Base-by-base conservation (phyloP, 2,888 invertebrate species). In the Xanthostigma xanthostigma region DNA sequence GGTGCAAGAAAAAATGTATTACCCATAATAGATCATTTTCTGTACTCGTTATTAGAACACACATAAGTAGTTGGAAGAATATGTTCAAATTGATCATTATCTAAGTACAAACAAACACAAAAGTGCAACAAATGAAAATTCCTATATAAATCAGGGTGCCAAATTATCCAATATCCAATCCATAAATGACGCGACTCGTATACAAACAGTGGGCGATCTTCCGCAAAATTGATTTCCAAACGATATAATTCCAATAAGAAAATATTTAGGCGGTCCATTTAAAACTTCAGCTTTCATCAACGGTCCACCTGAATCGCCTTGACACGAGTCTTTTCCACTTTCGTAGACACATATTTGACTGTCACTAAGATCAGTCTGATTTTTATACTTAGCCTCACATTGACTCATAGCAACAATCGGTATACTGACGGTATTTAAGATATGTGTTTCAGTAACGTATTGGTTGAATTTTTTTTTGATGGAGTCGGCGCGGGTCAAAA, bases 221-320 rank as follows among this genome's bases (percentile, higher is more conserved):
- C 74, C 76, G 54, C 78, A 78, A 2, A 66, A 59, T 51, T 67
- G 69, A 4, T 73, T 66, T 2, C 78, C 78, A 51, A 69, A 76
- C 1, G 74, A 75, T 0, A 81, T 81, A 1, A 81, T 62, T 6
- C 82, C 83, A 44, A 77, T 64, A 9, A 76, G 59, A 52, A 68
- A 72, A 54, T 67, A 72, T 53, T 72, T 71, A 0, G 76, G 76
- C 0, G 72, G 70, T 5, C 71, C 72, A 1, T 62, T 57, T 1
- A 66, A 64, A 40, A 69, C 67, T 50, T 65, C 72, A 3, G 71
- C 60, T 44, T 61, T 60, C 61, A 67, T 64, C 5, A 71, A 53
- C 1, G 79, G 79, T 6, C 79, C 79, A 6, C 79, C 80, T 1
- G 76, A 76, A 57, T 80, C 79, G 1, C 79, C 78, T 1, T 67